Base-by-base conservation (phyloP, 2,888 invertebrate species). In the Aleiodes alternator region DNA sequence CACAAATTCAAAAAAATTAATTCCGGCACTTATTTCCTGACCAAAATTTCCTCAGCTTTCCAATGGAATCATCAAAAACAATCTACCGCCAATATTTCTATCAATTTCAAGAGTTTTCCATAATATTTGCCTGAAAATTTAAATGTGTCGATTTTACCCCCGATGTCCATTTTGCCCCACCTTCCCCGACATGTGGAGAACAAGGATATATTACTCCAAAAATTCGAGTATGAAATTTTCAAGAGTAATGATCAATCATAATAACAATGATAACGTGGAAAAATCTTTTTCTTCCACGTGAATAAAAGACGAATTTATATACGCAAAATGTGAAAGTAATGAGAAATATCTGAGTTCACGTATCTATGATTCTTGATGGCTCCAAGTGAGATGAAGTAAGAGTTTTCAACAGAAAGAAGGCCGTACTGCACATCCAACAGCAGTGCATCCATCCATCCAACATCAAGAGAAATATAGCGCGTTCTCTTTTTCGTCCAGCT, bases 251-350 rank as follows among this genome's bases (percentile, higher is more conserved):
- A 12, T 12, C 51, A 12, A 51, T 4, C 0, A 14, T 51, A 51
- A 51, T 51, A 14, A 31, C 31, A 31, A 9, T 64, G 43, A 64
- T 64, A 64, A 12, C 23, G 9, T 23, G 16, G 11, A 11, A 48
- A 16, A 64, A 38, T 8, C 9, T 43, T 48, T 5, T 23, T 23
- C 2, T 2, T 23, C 23, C 57, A 66, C 61, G 69, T 23, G 69
- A 59, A 76, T 77, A 73, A 74, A 76, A 76, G 74, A 77, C 78
- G 64, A 78, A 73, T 75, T 69, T 72, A n/a, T 50, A 12, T 48
- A 71, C 57, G 73, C 70, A 77, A 75, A 80, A 81, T 82, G 82
- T 82, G 82, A 83, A 82, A 82, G 81, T 82, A 80, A 82, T 82
- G 81, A 79, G 80, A 72, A 72, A 76, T 72, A 76, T 70, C 79